phyloP scores from a whole-genome alignment of 2,888 invertebrate species.

The Rhagium mordax region DNA sequence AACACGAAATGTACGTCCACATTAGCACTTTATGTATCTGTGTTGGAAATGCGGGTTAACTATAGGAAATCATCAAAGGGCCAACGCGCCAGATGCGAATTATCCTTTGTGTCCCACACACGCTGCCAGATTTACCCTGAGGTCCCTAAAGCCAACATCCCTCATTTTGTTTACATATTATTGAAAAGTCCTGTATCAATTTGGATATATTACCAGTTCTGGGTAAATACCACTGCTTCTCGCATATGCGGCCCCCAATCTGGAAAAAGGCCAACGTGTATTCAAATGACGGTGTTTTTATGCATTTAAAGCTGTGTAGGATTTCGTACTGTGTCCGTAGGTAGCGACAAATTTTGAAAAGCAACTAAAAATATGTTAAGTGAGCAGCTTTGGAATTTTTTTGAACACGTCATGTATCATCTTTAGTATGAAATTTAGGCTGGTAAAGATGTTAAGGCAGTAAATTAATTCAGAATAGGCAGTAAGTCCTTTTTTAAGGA shows the following conservation, averaged over 20 bases:
- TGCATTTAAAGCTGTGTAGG: too few relatives aligned
- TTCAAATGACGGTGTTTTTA: background rate
- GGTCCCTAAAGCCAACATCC: conserved; percentile 50
- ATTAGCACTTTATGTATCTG: conserved; percentile 63
- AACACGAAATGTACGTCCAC: conserved; percentile 59
- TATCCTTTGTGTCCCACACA: conserved; percentile 65
- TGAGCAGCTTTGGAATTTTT: too few relatives aligned
- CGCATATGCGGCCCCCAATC: background rate
- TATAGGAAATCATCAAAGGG: conserved; percentile 66
- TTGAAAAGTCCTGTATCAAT: conserved; percentile 62
- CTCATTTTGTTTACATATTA: conserved; percentile 64
- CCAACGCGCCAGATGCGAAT: conserved; percentile 66
- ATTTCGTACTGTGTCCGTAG: too few relatives aligned
- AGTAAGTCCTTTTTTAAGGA: too few relatives aligned
- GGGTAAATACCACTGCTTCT: conserved; percentile 12
- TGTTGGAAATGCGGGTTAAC: conserved; percentile 62
- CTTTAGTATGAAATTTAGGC: too few relatives aligned
- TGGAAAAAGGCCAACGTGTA: background rate
- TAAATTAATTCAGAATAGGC: too few relatives aligned
- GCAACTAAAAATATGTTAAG: too few relatives aligned
- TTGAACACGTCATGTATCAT: too few relatives aligned
- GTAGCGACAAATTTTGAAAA: too few relatives aligned
- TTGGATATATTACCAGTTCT: conserved; percentile 57
- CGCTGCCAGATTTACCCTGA: conserved; percentile 56
- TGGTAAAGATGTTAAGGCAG: too few relatives aligned